Percentiles rank a stretch among this genome's conserved stretches.
These are phyloP conservation scores for Acronicta psi DNA, from an alignment of 2,888 invertebrate species.

Conservation along the genomic window DNA sequence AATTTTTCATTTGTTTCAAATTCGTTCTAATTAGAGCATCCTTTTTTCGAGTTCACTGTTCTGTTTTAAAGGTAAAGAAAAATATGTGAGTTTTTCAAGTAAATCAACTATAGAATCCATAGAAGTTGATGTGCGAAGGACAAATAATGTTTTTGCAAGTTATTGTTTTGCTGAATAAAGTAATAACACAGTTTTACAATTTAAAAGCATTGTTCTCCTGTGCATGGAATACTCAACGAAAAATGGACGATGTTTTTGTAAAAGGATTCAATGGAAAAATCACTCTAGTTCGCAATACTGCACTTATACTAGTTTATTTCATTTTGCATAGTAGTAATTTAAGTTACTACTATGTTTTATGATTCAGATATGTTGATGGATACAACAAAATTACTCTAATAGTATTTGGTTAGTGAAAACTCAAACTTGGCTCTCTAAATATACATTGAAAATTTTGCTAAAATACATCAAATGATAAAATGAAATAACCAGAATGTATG, in stretches of 20 bases:
- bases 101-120: too few species aligned
- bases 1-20: too few species aligned
- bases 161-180: not conserved
- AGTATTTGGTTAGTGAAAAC: too few species aligned
- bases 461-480: not conserved
- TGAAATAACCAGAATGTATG: not conserved
- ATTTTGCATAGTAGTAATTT: too few species aligned
- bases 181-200: not conserved
- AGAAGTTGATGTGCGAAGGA: not conserved
- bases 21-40: too few species aligned
- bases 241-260: not conserved
- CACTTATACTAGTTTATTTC: not conserved
- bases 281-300: not conserved
- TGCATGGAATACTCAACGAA: conserved; percentile 1
- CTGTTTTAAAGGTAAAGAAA: too few species aligned
- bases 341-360: too few species aligned
- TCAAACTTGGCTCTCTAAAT: too few species aligned
- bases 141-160: not conserved
- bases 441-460: too few species aligned
- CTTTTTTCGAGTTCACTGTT: too few species aligned
- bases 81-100: too few species aligned
- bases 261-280: not conserved
- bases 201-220: not conserved
- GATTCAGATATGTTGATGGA: too few species aligned
- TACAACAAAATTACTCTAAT: not conserved